Evolutionary conservation across 2,888 invertebrate genomes (phyloP), one percentile per base, ranked within the genome.

Genomic region (Nomada ruficornis): DNA sequence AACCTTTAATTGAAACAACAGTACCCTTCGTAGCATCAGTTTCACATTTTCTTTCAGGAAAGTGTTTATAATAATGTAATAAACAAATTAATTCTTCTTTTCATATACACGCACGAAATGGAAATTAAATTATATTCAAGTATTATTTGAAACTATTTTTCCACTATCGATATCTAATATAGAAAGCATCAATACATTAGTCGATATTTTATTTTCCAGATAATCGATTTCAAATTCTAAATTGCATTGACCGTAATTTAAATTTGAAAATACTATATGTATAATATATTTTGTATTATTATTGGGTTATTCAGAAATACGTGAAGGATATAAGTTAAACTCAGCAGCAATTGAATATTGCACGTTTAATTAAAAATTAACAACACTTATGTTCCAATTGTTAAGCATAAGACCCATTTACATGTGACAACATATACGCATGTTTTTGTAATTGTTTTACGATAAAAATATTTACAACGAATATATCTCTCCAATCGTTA

Each of bases 1-100:
- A 81, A 72, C 67, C 82, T 76, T 29, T 70, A 36, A 62, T 13
- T 29, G 13, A 26, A 54, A 13, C 50, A 36, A 42, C 18, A 47
- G n/a, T 23, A 13, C 47, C 11, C 42, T 20, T 26, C 55, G 11
- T 70, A 7, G 44, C 2, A 10, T 23, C 18, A n/a, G 0, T 54
- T 44, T 44, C 64, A 11, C 52, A 59, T 18, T 26, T 26, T 26
- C 26, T 26, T 26, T 44, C 29, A n/a, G 23, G 15, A 1, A 44
- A 11, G 10, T 18, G 26, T 29, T 10, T 10, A 29, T 50, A 4
- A 44, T 18, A 20, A 67, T 23, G 29, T 20, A 26, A 55, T 10
- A 11, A n/a, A 42, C 26, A 42, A 54, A 78, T 55, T 18, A 64
- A 42, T 52, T 18, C 3, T 50, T 47, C 10, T 7, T 47, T 23